Percentiles rank a stretch among this genome's conserved stretches.
Evolutionary conservation across 2,888 invertebrate species (phyloP).

Genomic region (Boloria euphrosyne): DNA sequence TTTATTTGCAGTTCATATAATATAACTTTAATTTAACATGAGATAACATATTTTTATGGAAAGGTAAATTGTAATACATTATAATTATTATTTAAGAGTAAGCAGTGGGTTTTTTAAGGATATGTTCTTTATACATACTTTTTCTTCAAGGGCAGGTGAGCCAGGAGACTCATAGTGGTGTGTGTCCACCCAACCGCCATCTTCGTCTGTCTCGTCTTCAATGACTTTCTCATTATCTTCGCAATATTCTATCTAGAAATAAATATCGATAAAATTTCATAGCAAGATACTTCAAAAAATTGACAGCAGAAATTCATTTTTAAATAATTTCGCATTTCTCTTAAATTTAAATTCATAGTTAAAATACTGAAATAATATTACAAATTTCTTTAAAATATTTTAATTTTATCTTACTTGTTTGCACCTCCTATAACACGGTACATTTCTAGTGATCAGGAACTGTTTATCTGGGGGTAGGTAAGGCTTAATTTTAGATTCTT

Average conservation of each 20-base stretch:
- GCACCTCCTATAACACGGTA: conserved; percentile 97
- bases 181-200: conserved; percentile 99
- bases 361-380: too few species aligned
- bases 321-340: too few species aligned
- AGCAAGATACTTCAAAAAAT: background rate
- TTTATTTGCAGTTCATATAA: background rate
- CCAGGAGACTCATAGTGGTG: conserved; percentile 91
- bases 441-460: conserved; percentile 97
- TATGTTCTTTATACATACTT: conserved; percentile 61
- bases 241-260: conserved; percentile 93
- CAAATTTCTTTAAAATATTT: too few species aligned
- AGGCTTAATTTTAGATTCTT: conserved; percentile 92
- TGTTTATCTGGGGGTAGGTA: conserved; percentile 98
- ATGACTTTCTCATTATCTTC: conserved; percentile 95
- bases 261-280: background rate
- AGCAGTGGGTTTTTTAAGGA: too few species aligned
- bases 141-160: conserved; percentile 87
- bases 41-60: background rate
- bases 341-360: too few species aligned
- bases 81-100: too few species aligned
- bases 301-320: too few species aligned
- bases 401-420: conserved; percentile 85
- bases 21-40: background rate
- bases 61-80: too few species aligned
- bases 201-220: conserved; percentile 91